Conservation (phyloP, 2,888 invertebrate species). For the Nebria brevicollis region DNA sequence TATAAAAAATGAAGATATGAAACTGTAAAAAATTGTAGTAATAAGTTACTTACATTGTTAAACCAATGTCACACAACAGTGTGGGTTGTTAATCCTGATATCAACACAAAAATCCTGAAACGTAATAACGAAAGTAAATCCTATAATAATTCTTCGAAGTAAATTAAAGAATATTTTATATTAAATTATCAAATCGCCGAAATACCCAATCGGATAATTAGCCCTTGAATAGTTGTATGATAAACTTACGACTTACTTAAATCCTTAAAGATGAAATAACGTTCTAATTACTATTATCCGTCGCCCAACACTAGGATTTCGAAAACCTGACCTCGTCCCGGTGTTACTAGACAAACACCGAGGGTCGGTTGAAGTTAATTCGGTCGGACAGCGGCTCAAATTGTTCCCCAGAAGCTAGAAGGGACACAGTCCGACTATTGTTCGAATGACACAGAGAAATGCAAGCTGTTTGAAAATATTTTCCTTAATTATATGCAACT, state of each 20-base stretch:
- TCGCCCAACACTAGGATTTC: neutral
- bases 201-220: neutral
- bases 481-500: neutral
- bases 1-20: too few species aligned
- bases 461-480: constrained; percentile 1
- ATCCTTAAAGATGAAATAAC: neutral
- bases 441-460: constrained; percentile 1
- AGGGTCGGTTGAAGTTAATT: neutral
- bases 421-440: neutral
- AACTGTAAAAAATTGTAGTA: neutral
- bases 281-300: constrained; percentile 1
- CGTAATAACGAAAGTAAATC: neutral
- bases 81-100: neutral
- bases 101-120: neutral
- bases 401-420: neutral
- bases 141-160: neutral
- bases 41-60: neutral
- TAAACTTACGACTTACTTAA: neutral
- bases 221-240: neutral
- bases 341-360: neutral
- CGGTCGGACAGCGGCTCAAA: neutral
- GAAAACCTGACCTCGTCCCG: neutral
- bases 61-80: neutral
- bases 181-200: neutral
- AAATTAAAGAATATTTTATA: neutral